Conservation (phyloP, 1,140 invertebrate species). For the Amphibalanus amphitrite region DNA sequence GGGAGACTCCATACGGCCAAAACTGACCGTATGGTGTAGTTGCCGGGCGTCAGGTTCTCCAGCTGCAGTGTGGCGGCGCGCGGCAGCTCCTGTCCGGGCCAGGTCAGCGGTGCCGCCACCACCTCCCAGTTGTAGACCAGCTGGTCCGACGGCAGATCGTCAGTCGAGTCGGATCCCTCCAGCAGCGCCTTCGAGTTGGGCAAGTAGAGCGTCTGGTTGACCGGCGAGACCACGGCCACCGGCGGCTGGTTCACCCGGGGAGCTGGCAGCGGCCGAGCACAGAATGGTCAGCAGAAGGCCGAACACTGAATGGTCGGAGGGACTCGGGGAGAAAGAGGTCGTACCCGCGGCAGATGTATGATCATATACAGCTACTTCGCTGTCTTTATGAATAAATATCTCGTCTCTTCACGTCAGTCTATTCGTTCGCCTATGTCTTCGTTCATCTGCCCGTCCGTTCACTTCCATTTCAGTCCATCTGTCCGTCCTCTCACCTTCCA, state of each 20-base stretch:
- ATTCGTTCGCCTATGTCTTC: too few relatives aligned
- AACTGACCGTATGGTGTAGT: conserved; percentile 67
- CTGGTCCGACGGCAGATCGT: conserved; percentile 55
- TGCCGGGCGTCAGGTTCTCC: conserved; percentile 61
- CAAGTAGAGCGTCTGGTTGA: conserved; percentile 63
- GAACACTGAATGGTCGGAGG: too few relatives aligned
- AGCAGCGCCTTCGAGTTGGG: conserved; percentile 76
- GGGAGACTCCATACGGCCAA: background rate
- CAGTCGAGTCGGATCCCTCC: conserved; percentile 59
- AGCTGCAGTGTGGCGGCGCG: conserved; percentile 58
- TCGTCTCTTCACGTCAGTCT: too few relatives aligned
- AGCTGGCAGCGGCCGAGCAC: conserved; percentile 32
- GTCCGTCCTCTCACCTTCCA: too few relatives aligned
- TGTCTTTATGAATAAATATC: too few relatives aligned
- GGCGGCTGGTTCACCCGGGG: conserved; percentile 69
- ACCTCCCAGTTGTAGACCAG: conserved; percentile 78
- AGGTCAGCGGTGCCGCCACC: conserved; percentile 65
- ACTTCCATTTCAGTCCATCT: too few relatives aligned
- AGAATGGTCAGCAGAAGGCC: too few relatives aligned
- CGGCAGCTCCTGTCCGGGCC: conserved; percentile 55
- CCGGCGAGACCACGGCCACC: conserved; percentile 64
- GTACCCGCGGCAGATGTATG: too few relatives aligned
- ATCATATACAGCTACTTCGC: too few relatives aligned
- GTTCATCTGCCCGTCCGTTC: too few relatives aligned
- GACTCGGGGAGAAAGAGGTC: too few relatives aligned